phyloP scores from a whole-genome alignment of 1,140 invertebrate species.

The Matsumurasca onukii region DNA sequence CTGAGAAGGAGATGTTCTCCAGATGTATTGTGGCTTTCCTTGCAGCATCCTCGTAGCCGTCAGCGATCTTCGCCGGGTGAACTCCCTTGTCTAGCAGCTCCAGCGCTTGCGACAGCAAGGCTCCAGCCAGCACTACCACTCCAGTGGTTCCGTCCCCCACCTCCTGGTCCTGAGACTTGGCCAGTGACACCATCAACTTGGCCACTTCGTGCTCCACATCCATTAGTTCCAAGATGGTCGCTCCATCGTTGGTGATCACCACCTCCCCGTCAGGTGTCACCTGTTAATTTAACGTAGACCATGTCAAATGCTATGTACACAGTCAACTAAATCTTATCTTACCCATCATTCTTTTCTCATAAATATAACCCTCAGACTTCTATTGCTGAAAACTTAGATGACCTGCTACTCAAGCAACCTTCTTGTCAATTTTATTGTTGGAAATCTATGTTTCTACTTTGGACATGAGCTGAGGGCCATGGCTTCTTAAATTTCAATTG shows the following conservation, averaged over 20 bases:
- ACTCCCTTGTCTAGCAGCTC: slow-evolving; percentile 10
- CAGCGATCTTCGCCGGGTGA: neutral
- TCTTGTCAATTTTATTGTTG: too few species aligned
- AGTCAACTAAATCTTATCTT: too few species aligned
- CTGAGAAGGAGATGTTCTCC: slow-evolving; percentile 1
- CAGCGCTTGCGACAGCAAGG: neutral
- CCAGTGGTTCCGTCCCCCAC: slow-evolving; percentile 24
- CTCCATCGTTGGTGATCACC: slow-evolving; percentile 17
- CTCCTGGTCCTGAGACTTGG: slow-evolving; percentile 7
- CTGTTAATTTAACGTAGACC: neutral
- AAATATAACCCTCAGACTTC: too few species aligned
- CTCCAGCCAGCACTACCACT: slow-evolving; percentile 18
- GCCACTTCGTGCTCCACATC: slow-evolving; percentile 16
- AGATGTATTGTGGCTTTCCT: neutral
- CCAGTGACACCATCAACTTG: slow-evolving; percentile 17
- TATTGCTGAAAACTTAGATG: too few species aligned
- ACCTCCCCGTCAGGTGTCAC: neutral
- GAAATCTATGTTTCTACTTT: too few species aligned
- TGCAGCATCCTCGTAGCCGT: neutral
- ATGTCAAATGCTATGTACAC: too few species aligned
- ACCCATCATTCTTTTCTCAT: too few species aligned
- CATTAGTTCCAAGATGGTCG: slow-evolving; percentile 14
- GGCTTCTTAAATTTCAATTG: too few species aligned
- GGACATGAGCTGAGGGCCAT: too few species aligned
- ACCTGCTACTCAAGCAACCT: too few species aligned